A percentile compares a stretch with the other conserved stretches of the same genome.
Conservation (phyloP, 2,113 vertebrate genomes). For the Odocoileus hemionus region DNA sequence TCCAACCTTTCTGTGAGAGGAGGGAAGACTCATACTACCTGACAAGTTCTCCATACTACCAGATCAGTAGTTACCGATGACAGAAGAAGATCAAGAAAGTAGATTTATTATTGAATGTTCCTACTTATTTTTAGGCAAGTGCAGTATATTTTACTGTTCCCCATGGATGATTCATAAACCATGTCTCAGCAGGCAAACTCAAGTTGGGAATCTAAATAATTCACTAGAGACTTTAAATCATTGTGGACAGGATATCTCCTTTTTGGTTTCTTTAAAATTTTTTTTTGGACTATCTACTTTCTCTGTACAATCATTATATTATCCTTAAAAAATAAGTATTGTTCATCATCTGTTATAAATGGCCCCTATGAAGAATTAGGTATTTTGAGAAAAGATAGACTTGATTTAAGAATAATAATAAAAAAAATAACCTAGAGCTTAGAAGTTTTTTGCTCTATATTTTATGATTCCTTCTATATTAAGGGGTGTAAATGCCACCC, state of each 20-base stretch:
- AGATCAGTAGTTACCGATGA: slow-evolving; percentile 42
- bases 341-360: neutral
- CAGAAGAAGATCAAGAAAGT: slow-evolving; percentile 45
- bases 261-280: neutral
- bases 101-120: slow-evolving; percentile 59
- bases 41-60: neutral
- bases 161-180: slow-evolving; percentile 54
- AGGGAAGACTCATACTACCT: neutral
- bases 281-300: neutral
- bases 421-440: neutral
- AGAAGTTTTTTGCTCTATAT: neutral
- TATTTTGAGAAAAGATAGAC: slow-evolving; percentile 27
- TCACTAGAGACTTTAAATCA: slow-evolving; percentile 28
- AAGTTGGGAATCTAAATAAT: slow-evolving; percentile 16
- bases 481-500: neutral
- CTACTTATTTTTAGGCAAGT: slow-evolving; percentile 61
- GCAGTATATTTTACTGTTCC: slow-evolving; percentile 34
- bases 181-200: neutral
- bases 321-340: neutral
- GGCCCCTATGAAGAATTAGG: neutral
- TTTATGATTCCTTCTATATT: neutral
- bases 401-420: neutral
- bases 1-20: neutral
- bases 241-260: neutral
- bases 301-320: neutral